Base-by-base conservation (phyloP, 2,113 vertebrate genomes). In the Brachypteracias leptosomus region DNA sequence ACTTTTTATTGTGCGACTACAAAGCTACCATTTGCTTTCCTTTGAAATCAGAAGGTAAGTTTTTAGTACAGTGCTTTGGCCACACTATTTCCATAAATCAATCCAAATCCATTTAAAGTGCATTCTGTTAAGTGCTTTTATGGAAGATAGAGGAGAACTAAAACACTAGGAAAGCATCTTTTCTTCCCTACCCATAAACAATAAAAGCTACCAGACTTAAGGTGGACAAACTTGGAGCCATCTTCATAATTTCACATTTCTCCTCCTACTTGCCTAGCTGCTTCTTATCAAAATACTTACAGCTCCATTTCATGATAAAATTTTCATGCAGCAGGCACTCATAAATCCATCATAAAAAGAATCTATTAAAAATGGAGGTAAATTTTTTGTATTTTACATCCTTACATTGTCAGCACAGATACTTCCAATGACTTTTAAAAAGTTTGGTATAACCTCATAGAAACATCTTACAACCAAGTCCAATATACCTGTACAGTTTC, bases 101-200 rank as follows among this genome's bases (percentile, higher is more conserved):
- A 92, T 91, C 54, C 36, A 88, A 90, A 92, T 71, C 66, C 51
- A 89, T 81, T 95, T 90, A 44, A 94, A 91, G 90, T 55, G 89
- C 62, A 80, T 86, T 86, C 79, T 76, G 63, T 61, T 91, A 87
- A 96, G 91, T 95, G 88, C 55, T 92, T 94, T 92, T 90, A 94
- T 66, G 86, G 84, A 86, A 81, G 62, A 57, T 3, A 88, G 47
- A 79, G 6, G n/a, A 35, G 21, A 92, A 47, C 36, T 83, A 36
- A 76, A 92, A n/a, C 66, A 88, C 28, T 38, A 77, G 54, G 42
- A 88, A 88, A 84, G 72, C 68, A 92, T 86, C 42, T 67, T 68
- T 91, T 54, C 73, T 90, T 85, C 42, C 22, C 31, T 61, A 33
- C 8, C 33, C 10, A 13, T 78, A 88, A 89, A 70, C 17, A 86